Base-by-base conservation (phyloP, 1,140 invertebrate species). In the Aphelinus certus region DNA sequence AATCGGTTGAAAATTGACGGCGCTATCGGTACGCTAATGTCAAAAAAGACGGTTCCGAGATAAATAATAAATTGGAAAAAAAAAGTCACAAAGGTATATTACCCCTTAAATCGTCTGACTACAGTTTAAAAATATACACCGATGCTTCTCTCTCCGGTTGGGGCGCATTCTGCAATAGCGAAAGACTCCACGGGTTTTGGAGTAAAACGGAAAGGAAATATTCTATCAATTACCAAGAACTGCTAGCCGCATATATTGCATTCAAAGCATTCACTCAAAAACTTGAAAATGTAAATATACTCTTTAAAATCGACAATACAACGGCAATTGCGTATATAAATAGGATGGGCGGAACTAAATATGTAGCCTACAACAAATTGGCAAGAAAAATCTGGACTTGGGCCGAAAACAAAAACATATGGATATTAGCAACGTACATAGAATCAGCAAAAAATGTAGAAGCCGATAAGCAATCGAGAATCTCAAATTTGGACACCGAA, bases 221-320 rank as follows among this genome's bases (percentile, higher is more conserved):
- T 71, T 56, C 84, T 71, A 85, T 85, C 46, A 84, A 85, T 77
- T 84, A 81, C 63, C 76, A 83, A 68, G 83, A 85, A 75, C 55
- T 84, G 1, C 4, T 81, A 43, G 81, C 83, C 0, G 73, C 76
- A 7, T 81, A 82, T 73, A 61, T 82, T 6, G 80, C 71, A 0
- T 49, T 84, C 10, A 81, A 84, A 76, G 72, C 26, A n/a, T 83
- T 85, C 73, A 82, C 79, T 43, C 69, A 49, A 2, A 63, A 82
- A 58, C 1, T 49, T 48, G 57, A 6, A 48, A 69, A 80, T 55
- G 74, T 71, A 45, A 48, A 51, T 43, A 73, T 73, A 4, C 45
- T 73, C n/a, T 10, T 73, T 2, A 43, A 42, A 26, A 46, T 67
- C 3, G 72, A 60, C 56, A 73, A 73, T 48, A 73, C 64, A 2